These are phyloP conservation scores for Homalodisca vitripennis DNA, from an alignment of 1,140 invertebrate genomes.

Conservation along the genomic window DNA sequence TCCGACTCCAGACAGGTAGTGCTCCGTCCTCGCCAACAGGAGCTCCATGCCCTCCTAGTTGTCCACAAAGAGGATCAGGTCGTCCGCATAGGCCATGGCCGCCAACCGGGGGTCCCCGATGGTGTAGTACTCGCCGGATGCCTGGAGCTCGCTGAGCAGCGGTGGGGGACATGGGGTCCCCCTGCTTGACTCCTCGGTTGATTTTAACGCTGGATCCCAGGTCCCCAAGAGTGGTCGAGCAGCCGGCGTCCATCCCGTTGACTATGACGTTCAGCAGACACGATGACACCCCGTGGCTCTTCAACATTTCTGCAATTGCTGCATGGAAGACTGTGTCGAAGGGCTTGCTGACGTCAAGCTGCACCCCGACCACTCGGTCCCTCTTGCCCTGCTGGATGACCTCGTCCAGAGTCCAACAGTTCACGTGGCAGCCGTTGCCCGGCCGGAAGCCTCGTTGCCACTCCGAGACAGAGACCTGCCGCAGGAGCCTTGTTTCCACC, in stretches of 20 bases:
- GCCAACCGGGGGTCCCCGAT: background rate
- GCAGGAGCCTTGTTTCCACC: constrained; percentile 18
- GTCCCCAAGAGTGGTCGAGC: background rate
- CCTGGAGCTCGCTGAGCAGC: constrained; percentile 14
- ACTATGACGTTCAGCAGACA: background rate
- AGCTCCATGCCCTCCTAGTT: background rate
- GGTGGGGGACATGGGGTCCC: background rate
- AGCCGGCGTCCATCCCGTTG: background rate
- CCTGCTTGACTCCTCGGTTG: constrained; percentile 30
- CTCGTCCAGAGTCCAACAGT: constrained; percentile 31
- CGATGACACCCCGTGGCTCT: background rate
- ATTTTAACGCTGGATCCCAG: background rate
- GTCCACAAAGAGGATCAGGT: background rate
- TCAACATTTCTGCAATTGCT: constrained; percentile 30
- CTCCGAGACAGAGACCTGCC: background rate
- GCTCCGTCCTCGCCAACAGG: background rate
- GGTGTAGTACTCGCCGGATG: background rate
- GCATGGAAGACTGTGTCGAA: constrained; percentile 48
- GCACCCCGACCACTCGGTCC: constrained; percentile 15
- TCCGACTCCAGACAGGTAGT: background rate
- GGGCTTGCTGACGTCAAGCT: constrained; percentile 30
- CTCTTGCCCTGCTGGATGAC: constrained; percentile 25
- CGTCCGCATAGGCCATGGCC: constrained; percentile 11
- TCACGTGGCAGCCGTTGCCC: constrained; percentile 36
- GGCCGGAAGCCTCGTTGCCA: constrained; percentile 39